Conservation (phyloP, 1,140 invertebrate species). For the Aphaenogaster ashmeadi region DNA sequence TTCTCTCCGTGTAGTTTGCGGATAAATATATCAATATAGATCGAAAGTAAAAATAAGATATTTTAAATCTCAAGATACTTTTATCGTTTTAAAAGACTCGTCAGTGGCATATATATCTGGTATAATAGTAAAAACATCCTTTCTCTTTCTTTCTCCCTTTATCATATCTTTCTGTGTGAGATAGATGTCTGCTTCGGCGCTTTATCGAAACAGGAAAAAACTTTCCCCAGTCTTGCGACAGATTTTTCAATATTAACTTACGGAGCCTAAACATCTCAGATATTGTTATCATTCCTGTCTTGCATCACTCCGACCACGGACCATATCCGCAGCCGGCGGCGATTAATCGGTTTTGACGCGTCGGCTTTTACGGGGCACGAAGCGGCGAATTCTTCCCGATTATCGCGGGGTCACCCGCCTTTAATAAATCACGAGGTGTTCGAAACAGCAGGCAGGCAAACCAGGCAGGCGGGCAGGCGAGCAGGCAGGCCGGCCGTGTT, state of each 20-base stretch:
- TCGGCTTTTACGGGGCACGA: conserved; percentile 10
- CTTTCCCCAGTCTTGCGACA: not conserved
- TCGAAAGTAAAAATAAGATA: not conserved
- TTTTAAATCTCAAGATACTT: not conserved
- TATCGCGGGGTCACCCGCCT: conserved; percentile 35
- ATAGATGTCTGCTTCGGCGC: not conserved
- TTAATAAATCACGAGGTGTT: conserved; percentile 50
- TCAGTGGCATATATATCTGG: not conserved
- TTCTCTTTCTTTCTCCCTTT: not conserved
- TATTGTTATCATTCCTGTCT: not conserved
- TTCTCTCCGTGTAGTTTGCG: no score
- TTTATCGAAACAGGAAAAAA: conserved; percentile 36
- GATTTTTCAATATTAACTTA: conserved; percentile 34
- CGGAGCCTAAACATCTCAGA: conserved; percentile 12
- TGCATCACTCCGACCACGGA: not conserved
- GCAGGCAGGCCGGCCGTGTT: not conserved
- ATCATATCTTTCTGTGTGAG: not conserved
- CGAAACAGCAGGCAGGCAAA: not conserved
- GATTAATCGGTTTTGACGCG: conserved; percentile 37
- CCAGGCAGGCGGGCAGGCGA: not conserved
- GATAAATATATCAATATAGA: not conserved
- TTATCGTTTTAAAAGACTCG: not conserved
- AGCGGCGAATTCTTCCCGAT: conserved; percentile 41
- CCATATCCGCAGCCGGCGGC: conserved; percentile 6
- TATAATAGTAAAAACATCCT: not conserved